Evolutionary conservation across 2,888 invertebrate genomes (phyloP).

Genomic region (Ecliptopera silaceata): DNA sequence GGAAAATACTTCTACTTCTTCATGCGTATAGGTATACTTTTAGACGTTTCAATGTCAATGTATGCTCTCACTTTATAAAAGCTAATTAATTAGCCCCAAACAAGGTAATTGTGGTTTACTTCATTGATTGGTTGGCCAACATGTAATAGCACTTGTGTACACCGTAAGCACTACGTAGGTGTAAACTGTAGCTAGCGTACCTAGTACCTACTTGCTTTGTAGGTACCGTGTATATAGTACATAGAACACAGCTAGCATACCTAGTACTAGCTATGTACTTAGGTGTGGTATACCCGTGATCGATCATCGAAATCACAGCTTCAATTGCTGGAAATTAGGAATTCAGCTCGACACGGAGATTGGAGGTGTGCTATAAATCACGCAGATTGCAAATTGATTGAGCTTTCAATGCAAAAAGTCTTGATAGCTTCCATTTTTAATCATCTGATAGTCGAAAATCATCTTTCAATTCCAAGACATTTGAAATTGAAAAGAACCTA

Average conservation of each 20-base stretch:
- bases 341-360: conserved; percentile 33
- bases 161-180: too few species aligned
- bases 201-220: background rate
- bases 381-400: conserved; percentile 32
- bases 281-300: conserved; percentile 11
- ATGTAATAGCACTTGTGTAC: too few species aligned
- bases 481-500: background rate
- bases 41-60: too few species aligned
- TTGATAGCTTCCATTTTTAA: conserved; percentile 12
- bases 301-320: conserved; percentile 27
- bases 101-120: too few species aligned
- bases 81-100: too few species aligned
- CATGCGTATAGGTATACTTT: too few species aligned
- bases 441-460: background rate
- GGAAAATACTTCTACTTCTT: too few species aligned
- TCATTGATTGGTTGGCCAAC: too few species aligned
- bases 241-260: background rate
- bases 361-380: conserved; percentile 31
- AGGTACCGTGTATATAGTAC: background rate
- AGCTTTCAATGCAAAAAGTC: conserved; percentile 25
- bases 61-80: too few species aligned
- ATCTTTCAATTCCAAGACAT: conserved; percentile 1
- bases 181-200: background rate
- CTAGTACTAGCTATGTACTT: background rate
- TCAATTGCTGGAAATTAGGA: conserved; percentile 34